A percentile compares a stretch with the other conserved stretches of the same genome.
Evolutionary conservation across 2,113 vertebrate genomes (phyloP).

Genomic region (Rhinoptilus africanus): DNA sequence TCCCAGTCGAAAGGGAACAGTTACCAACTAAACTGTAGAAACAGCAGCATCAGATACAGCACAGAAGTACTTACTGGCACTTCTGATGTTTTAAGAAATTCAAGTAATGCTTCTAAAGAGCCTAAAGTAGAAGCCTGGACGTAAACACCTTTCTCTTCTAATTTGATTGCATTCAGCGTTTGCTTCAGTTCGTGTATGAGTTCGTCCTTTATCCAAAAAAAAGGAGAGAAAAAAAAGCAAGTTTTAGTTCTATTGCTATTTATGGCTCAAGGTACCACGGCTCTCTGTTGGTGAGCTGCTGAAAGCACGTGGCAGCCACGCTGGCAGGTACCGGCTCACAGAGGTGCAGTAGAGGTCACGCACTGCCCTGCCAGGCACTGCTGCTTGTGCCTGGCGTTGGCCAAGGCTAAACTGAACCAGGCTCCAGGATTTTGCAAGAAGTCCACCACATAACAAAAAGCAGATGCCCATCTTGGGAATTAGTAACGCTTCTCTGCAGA

Average conservation of each 20-base stretch:
- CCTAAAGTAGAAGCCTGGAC: conserved; percentile 97
- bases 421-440: neutral
- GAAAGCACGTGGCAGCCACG: neutral
- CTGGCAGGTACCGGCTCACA: neutral
- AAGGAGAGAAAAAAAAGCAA: neutral
- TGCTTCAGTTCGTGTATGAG: conserved; percentile 93
- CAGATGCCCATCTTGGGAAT: neutral
- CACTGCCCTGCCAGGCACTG: neutral
- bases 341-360: neutral
- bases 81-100: conserved; percentile 93
- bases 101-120: conserved; percentile 94
- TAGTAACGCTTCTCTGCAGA: neutral
- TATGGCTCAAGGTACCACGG: neutral
- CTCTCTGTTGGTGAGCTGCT: neutral
- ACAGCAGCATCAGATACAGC: neutral
- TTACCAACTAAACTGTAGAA: neutral
- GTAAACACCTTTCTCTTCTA: conserved; percentile 98
- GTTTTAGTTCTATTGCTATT: neutral
- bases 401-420: neutral
- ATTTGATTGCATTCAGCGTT: conserved; percentile 93
- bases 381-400: neutral
- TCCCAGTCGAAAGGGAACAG: neutral
- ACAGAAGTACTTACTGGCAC: conserved; percentile 82
- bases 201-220: conserved; percentile 81
- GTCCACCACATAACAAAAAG: neutral